These are phyloP conservation scores for Galago senegalensis DNA, from an alignment of 2,797 vertebrate genomes.

Conservation along the genomic window DNA sequence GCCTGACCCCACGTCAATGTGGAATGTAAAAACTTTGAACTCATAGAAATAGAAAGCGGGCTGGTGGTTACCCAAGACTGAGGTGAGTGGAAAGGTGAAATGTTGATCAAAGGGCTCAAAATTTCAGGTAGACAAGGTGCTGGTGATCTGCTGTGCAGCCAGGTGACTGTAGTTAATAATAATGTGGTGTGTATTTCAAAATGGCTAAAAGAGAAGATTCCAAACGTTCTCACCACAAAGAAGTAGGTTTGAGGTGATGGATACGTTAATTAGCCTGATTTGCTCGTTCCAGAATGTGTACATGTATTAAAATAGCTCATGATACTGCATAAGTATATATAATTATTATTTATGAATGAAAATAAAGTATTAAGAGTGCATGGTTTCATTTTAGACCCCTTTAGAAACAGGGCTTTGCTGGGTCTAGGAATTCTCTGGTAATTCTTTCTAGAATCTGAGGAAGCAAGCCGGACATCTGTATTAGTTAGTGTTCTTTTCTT, in stretches of 20 bases:
- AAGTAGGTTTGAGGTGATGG: background rate
- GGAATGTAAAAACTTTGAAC: background rate
- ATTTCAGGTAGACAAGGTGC: background rate
- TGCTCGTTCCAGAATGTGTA: background rate
- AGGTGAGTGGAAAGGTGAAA: background rate
- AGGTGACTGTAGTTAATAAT: background rate
- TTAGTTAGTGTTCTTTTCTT: background rate
- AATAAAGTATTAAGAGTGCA: background rate
- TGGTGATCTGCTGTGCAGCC: background rate
- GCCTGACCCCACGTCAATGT: background rate
- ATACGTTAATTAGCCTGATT: background rate
- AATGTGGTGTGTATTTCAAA: background rate
- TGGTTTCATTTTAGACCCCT: background rate
- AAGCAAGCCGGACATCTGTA: background rate
- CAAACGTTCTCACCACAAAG: background rate
- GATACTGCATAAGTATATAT: background rate
- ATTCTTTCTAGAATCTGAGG: background rate
- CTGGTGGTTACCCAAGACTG: too few species aligned
- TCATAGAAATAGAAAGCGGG: background rate
- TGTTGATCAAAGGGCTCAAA: background rate
- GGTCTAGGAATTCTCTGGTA: background rate
- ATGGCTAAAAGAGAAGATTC: too few species aligned
- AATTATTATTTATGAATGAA: background rate
- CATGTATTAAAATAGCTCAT: background rate
- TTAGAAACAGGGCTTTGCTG: background rate